A percentile compares a stretch with the other conserved stretches of the same genome.
These are phyloP conservation scores for Anguilla rostrata DNA, from an alignment of 2,113 vertebrate genomes.

Conservation along the genomic window DNA sequence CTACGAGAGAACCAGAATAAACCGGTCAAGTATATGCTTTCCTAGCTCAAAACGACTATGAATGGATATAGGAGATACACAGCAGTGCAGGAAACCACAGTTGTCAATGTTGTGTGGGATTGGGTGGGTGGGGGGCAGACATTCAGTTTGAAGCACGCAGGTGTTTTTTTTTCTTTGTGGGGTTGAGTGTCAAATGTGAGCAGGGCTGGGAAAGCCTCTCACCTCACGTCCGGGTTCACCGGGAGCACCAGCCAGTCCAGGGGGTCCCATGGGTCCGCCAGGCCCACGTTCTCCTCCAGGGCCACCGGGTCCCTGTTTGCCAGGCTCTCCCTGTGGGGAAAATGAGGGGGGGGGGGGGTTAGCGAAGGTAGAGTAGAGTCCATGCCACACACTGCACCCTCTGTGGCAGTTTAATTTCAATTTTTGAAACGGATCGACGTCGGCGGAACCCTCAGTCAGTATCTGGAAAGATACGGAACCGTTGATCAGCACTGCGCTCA, in stretches of 20 bases:
- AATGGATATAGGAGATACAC: neutral
- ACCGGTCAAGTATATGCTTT: neutral
- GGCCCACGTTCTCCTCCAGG: constrained; percentile 88
- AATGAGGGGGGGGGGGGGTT: neutral
- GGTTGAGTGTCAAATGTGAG: neutral
- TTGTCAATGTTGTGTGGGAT: no score
- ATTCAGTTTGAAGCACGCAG: neutral
- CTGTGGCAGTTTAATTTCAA: neutral
- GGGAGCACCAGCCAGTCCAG: constrained; percentile 85
- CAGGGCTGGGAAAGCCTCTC: constrained; percentile 12
- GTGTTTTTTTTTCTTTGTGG: neutral
- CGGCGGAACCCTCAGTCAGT: neutral
- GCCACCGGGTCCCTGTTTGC: constrained; percentile 87
- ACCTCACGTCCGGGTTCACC: constrained; percentile 97
- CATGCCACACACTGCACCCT: neutral
- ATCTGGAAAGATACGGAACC: neutral
- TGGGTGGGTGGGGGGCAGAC: neutral
- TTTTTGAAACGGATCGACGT: neutral
- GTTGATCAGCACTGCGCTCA: neutral
- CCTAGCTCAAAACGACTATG: neutral
- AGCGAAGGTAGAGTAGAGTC: constrained; percentile 17
- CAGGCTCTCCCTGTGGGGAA: constrained; percentile 79
- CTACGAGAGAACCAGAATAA: constrained; percentile 56
- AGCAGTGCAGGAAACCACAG: neutral
- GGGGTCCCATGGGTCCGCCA: constrained; percentile 87